phyloP scores from a whole-genome alignment of 1,140 invertebrate species.

The Druon quercuslanigerum region DNA sequence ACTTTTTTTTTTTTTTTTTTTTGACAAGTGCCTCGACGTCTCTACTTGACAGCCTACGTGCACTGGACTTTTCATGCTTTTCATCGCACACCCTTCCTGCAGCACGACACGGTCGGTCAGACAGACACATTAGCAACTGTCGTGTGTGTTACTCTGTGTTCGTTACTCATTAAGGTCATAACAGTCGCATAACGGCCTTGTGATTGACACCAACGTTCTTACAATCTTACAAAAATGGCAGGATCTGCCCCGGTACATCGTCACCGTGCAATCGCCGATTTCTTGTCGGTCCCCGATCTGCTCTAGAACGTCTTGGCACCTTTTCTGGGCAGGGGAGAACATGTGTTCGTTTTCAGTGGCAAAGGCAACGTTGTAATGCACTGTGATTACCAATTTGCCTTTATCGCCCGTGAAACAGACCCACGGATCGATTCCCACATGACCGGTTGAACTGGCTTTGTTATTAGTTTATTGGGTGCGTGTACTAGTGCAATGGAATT shows the following conservation, averaged over 20 bases:
- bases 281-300: background rate
- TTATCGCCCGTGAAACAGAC: constrained; percentile 27
- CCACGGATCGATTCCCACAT: constrained; percentile 21
- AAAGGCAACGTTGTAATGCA: constrained; percentile 24
- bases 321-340: background rate
- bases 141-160: constrained; percentile 46
- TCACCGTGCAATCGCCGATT: constrained; percentile 13
- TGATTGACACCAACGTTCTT: constrained; percentile 58
- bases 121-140: constrained; percentile 29
- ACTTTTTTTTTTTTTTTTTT: background rate
- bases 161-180: constrained; percentile 70
- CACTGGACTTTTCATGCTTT: background rate
- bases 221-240: constrained; percentile 39
- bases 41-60: constrained; percentile 37
- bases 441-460: constrained; percentile 20
- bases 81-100: constrained; percentile 39
- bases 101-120: constrained; percentile 18
- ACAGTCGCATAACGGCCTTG: constrained; percentile 63
- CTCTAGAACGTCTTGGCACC: background rate
- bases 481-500: constrained; percentile 12
- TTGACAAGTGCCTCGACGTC: constrained; percentile 30
- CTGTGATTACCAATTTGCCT: constrained; percentile 27
- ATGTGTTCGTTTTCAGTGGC: constrained; percentile 28
- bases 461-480: constrained; percentile 7
- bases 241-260: constrained; percentile 21